Evolutionary conservation across 2,113 vertebrate species (phyloP), one percentile per base, ranked within the genome.

Genomic region (Panthera tigris): DNA sequence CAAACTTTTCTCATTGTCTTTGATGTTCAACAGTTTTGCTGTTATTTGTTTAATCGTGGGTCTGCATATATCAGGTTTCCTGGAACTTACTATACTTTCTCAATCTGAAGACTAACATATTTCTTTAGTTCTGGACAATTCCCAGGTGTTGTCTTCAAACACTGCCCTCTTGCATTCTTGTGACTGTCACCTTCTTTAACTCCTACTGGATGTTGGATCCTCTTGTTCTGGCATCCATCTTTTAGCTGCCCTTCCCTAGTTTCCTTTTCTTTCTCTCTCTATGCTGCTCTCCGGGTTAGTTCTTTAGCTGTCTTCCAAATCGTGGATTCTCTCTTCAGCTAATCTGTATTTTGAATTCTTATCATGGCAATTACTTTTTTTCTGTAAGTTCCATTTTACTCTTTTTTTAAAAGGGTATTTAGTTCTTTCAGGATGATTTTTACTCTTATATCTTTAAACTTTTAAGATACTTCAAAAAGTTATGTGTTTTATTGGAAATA

Each of bases 381-480:
- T 16, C 39, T 82, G 3, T n/a, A 66, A 45, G 12, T 69, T 65
- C 52, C 50, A 65, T 61, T 61, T 61, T 61, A 23, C 57, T 61
- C 21, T 61, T 61, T 23, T 39, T 61, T 61, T 3, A 23, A 61
- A 81, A 92, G 66, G 71, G n/a, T 63, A 33, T 68, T 94, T 48
- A 61, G 48, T 80, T 93, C 89, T 86, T 74, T 92, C 39, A 36
- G n/a, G 68, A 82, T 69, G 41, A 76, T 90, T 71, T 82, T 48
- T 45, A 94, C 4, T 79, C 41, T 76, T 65, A 74, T 48, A 74
- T 55, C 33, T 63, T 92, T 52, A 94, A 81, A 74, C 87, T 65
- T 91, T 92, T 95, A 80, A 33, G 61, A 50, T 69, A 69, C 33
- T 39, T 41, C 48, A 86, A 90, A 92, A 93, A 90, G 19, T 84